Conservation (phyloP, 2,113 vertebrate species). For the Morone chrysops region DNA sequence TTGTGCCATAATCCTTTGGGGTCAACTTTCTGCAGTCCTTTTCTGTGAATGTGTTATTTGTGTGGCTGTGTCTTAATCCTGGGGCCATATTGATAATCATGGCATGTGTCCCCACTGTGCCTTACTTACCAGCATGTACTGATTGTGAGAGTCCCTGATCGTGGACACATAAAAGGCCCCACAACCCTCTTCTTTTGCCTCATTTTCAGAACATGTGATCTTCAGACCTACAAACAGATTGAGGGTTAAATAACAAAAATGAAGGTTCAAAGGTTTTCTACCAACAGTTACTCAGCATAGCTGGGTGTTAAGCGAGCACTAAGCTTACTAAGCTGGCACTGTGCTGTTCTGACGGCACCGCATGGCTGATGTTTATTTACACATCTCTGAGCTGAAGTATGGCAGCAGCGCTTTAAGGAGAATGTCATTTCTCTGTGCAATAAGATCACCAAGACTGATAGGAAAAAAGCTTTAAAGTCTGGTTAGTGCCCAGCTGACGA, state of each 20-base stretch:
- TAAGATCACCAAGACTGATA: conserved; percentile 54
- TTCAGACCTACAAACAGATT: conserved; percentile 24
- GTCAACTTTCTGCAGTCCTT: conserved; percentile 26
- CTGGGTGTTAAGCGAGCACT: conserved; percentile 42
- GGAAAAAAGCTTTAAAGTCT: conserved; percentile 63
- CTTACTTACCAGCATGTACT: conserved; percentile 26
- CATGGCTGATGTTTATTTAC: conserved; percentile 63
- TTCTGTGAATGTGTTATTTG: conserved; percentile 13
- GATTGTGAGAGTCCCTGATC: not conserved
- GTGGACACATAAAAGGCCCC: not conserved
- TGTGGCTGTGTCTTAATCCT: conserved; percentile 51
- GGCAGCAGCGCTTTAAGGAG: conserved; percentile 40
- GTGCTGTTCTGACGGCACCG: conserved; percentile 24
- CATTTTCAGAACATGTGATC: not conserved
- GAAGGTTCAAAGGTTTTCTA: conserved; percentile 11
- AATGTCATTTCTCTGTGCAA: conserved; percentile 53
- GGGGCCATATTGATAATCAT: conserved; percentile 35
- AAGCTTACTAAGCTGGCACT: conserved; percentile 60
- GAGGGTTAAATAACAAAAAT: conserved; percentile 29
- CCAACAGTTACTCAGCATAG: conserved; percentile 37
- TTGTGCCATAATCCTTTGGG: conserved; percentile 28
- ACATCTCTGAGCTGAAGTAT: conserved; percentile 36
- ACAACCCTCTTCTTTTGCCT: not conserved
- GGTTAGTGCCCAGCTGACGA: conserved; percentile 58
- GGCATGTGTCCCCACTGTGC: conserved; percentile 36